Evolutionary conservation across 2,113 vertebrate genomes (phyloP).

Genomic region (Trichomycterus rosablanca): DNA sequence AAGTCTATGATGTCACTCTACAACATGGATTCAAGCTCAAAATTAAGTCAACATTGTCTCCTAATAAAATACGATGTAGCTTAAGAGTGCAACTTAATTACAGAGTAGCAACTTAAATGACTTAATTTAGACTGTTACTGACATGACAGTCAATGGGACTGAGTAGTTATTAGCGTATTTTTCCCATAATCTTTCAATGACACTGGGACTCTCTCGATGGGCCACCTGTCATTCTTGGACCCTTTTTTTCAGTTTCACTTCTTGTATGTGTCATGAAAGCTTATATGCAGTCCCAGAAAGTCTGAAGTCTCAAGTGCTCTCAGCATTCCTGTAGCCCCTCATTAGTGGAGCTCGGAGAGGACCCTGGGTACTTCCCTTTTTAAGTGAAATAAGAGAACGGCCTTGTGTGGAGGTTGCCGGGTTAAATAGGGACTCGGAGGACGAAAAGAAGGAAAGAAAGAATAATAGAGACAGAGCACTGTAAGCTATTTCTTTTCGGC

Average conservation of each 20-base stretch:
- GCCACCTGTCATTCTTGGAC: slow-evolving; percentile 38
- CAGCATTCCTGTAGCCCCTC: slow-evolving; percentile 55
- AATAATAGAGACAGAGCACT: slow-evolving; percentile 6
- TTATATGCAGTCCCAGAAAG: slow-evolving; percentile 58
- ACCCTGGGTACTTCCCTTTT: slow-evolving; percentile 46
- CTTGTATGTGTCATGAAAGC: slow-evolving; percentile 37
- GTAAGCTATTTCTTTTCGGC: slow-evolving; percentile 16
- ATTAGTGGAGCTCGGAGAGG: slow-evolving; percentile 54
- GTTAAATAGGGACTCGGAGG: slow-evolving; percentile 10
- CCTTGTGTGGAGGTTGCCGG: slow-evolving; percentile 10
- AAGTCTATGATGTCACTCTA: slow-evolving; percentile 49
- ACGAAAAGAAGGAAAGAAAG: not conserved
- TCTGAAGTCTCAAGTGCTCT: slow-evolving; percentile 58
- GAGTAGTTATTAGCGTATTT: slow-evolving; percentile 50
- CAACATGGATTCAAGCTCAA: slow-evolving; percentile 55
- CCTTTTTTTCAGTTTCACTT: slow-evolving; percentile 33
- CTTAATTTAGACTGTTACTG: slow-evolving; percentile 57
- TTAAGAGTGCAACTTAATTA: slow-evolving; percentile 57
- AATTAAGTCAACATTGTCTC: slow-evolving; percentile 54
- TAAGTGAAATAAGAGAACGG: slow-evolving; percentile 20
- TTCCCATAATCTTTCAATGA: slow-evolving; percentile 34
- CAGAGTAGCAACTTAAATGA: too few relatives aligned
- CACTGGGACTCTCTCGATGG: not conserved
- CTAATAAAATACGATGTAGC: slow-evolving; percentile 42
- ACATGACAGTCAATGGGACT: slow-evolving; percentile 47